A percentile compares a stretch with the other conserved stretches of the same genome.
These are phyloP conservation scores for Pipra filicauda DNA, from an alignment of 2,113 vertebrate genomes.

Conservation along the genomic window DNA sequence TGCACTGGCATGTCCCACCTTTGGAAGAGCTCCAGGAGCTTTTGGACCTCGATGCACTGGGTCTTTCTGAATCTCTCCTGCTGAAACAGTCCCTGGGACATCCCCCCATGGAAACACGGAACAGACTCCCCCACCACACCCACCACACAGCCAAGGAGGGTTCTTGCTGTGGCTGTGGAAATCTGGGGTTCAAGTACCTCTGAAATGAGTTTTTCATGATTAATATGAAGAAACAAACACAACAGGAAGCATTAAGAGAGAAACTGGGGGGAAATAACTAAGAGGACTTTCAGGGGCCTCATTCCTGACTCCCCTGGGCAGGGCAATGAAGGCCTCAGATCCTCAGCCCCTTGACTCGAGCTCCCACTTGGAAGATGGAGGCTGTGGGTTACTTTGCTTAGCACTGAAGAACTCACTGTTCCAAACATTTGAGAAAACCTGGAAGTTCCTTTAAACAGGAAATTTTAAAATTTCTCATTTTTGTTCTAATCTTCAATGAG, in stretches of 20 bases:
- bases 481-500: constrained; percentile 22
- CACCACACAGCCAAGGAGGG: neutral
- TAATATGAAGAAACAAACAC: neutral
- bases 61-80: neutral
- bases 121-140: no score
- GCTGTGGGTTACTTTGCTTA: neutral
- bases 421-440: neutral
- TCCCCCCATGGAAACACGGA: neutral
- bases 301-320: neutral
- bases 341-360: neutral
- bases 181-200: neutral
- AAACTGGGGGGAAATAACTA: neutral
- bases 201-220: neutral
- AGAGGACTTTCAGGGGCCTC: neutral
- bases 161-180: neutral
- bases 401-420: neutral
- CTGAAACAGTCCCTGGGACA: neutral
- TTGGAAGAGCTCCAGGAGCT: neutral
- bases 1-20: neutral
- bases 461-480: neutral
- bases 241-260: neutral
- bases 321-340: neutral
- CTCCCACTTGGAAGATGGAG: neutral
- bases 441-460: neutral
- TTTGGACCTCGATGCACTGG: fast-evolving